A percentile compares a stretch with the other conserved stretches of the same genome.
phyloP scores from a whole-genome alignment of 2,113 vertebrate species.

The Oreocharis arfaki region DNA sequence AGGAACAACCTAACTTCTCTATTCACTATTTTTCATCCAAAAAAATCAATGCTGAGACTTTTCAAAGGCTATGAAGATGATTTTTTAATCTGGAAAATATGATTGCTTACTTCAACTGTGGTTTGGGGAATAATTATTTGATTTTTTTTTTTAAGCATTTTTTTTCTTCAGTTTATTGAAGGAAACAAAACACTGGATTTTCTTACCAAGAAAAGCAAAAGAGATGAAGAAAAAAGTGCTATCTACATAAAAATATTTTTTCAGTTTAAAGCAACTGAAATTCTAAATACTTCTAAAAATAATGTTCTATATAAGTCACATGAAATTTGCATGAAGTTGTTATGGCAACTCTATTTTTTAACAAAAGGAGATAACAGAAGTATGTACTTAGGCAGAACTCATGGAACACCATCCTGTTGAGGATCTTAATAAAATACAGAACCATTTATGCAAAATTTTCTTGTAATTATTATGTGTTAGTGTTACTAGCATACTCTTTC shows the following conservation, averaged over 20 bases:
- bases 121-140: neutral
- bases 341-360: neutral
- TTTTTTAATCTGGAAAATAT: neutral
- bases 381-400: neutral
- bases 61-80: neutral
- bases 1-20: neutral
- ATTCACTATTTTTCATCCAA: neutral
- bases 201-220: neutral
- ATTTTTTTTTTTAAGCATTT: neutral
- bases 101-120: neutral
- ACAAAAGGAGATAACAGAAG: neutral
- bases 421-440: neutral
- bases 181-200: neutral
- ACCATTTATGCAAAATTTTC: neutral
- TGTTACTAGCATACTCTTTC: neutral
- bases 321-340: neutral
- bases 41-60: neutral
- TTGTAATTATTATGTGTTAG: neutral
- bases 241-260: neutral
- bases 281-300: slow-evolving; percentile 25
- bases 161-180: neutral
- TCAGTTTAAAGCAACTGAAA: neutral
- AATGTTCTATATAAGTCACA: neutral
- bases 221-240: neutral
- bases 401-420: neutral